Evolutionary conservation across 2,113 vertebrate species (phyloP).

Genomic region (Mus musculus): GRCm39 chr4:111259001-111259500

Average conservation of each 20-base stretch:
- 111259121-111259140: not conserved
- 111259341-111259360: not conserved
- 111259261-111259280: not conserved
- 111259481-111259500: not conserved
- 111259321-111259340: constrained; percentile 32
- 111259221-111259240: constrained; percentile 15
- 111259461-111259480: not conserved
- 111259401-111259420: constrained; percentile 29
- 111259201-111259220: not conserved
- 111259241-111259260: not conserved
- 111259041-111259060: not conserved
- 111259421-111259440: not conserved
- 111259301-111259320: constrained; percentile 3
- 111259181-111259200: not conserved
- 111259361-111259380: not conserved
- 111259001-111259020: not conserved
- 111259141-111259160: not conserved
- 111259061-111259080: constrained; percentile 1
- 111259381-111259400: not conserved
- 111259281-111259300: constrained; percentile 27
- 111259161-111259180: not conserved
- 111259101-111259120: constrained; percentile 38
- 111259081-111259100: not conserved
- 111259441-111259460: not conserved
- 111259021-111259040: not conserved